Base-by-base conservation (phyloP, 37 sponge, comb jelly and placozoan genomes). In the Halisarca cf. caerulea region DNA sequence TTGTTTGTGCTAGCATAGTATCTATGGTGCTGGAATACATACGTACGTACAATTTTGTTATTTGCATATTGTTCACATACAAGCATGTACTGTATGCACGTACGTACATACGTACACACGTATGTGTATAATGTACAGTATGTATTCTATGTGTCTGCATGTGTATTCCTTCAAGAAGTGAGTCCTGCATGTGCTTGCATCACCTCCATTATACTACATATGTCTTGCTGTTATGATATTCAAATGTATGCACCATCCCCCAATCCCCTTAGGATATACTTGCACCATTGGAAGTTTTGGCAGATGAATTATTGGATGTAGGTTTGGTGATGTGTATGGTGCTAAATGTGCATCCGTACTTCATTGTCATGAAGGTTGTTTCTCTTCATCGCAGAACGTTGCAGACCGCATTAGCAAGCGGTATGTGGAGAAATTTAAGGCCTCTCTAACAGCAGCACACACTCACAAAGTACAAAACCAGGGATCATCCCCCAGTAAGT, bases 371-470 rank as follows among this genome's bases (percentile, higher is more conserved):
- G n/a, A n/a, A n/a, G n/a, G n/a, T n/a, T 27, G 33, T 36, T 9
- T 21, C 24, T 28, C 2, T 24, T 81, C 9, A 17, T 23, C 28
- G 27, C 34, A 75, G 55, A 39, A 54, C 27, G 88, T 91, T 73
- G 33, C 36, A 9, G 91, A 91, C 77, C 55, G 66, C 23, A 81
- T 57, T 15, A 87, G 84, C 35, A 69, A 70, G 47, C 70, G 84
- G 8, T 91, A 91, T 73, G 20, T 91, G 37, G 37, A 83, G 30
- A 91, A 91, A 54, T 34, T 84, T 3, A 53, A 74, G 28, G 72
- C 43, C 20, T 32, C 21, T 11, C 62, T 90, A n/a, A n/a, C n/a
- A n/a, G n/a, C n/a, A n/a, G n/a, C n/a, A n/a, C n/a, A n/a, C n/a
- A n/a, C n/a, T n/a, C n/a, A n/a, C n/a, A n/a, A n/a, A n/a, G n/a